phyloP scores from a whole-genome alignment of 2,797 vertebrate genomes.

The Tauraco hartlaubi region DNA sequence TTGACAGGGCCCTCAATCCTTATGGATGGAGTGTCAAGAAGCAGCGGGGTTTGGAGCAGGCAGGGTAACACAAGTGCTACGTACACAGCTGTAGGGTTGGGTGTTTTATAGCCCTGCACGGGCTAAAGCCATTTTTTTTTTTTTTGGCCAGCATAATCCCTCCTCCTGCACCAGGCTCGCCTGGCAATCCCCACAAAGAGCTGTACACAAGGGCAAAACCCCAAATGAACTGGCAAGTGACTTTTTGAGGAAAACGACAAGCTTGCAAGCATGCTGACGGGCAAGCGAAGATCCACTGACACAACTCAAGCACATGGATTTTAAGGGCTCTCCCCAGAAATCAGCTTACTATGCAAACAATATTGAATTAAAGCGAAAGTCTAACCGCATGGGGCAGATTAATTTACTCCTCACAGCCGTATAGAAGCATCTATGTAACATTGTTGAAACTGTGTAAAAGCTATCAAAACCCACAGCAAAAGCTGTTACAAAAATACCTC shows the following conservation, averaged over 20 bases:
- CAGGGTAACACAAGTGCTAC: neutral
- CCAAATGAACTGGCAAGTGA: neutral
- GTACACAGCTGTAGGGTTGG: neutral
- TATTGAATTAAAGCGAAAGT: neutral
- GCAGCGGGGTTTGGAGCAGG: neutral
- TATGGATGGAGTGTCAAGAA: neutral
- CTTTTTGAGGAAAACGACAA: neutral
- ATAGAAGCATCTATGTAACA: neutral
- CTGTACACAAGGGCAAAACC: neutral
- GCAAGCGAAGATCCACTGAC: neutral
- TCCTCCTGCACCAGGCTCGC: neutral
- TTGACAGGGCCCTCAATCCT: neutral
- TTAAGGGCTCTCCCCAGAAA: neutral
- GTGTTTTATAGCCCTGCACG: neutral
- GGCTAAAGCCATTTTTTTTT: neutral
- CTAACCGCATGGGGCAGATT: neutral
- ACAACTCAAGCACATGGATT: fast-evolving
- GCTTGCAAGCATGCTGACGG: neutral
- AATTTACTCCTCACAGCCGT: neutral
- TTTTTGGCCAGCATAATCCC: neutral
- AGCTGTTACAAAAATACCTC: slow-evolving; percentile 26
- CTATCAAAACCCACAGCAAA: neutral
- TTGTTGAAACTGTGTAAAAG: neutral
- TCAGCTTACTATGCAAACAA: neutral
- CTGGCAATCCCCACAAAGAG: neutral